Percentiles rank a stretch among this genome's conserved stretches.
Evolutionary conservation across 2,797 vertebrate genomes (phyloP).

Genomic region (Anas acuta): DNA sequence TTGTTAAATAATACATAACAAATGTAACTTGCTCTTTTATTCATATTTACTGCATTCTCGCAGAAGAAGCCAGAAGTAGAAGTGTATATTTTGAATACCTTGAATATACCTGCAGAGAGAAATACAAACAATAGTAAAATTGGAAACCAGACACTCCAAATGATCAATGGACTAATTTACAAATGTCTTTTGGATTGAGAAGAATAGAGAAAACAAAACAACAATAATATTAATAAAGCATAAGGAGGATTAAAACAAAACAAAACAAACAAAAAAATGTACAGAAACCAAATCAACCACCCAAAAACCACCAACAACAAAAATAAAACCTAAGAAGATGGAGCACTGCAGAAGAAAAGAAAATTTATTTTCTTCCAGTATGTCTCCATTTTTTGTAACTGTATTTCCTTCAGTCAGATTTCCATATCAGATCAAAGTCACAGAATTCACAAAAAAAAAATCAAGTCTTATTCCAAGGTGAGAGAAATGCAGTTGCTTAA

Average conservation of each 20-base stretch:
- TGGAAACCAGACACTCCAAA: not conserved
- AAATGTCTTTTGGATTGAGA: not conserved
- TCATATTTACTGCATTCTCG: not conserved
- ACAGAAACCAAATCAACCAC: fast-evolving
- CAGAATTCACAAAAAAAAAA: not conserved
- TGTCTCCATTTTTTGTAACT: not conserved
- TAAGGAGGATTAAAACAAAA: not conserved
- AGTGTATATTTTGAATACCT: not conserved
- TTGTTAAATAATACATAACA: not conserved
- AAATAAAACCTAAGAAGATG: not conserved
- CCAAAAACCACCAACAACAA: too few species aligned
- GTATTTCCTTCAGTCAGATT: not conserved
- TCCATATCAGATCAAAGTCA: not conserved
- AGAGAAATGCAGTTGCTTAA: not conserved
- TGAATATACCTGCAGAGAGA: not conserved
- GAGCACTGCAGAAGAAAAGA: not conserved
- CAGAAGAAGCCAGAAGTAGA: not conserved
- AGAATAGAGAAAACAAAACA: not conserved
- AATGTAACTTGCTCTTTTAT: not conserved
- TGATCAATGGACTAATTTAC: not conserved
- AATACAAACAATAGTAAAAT: not conserved
- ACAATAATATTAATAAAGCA: not conserved
- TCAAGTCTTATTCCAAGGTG: not conserved
- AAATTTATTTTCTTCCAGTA: not conserved
- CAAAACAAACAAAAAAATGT: too few species aligned